phyloP scores from a whole-genome alignment of 1,140 invertebrate species.

The Linepithema humile region DNA sequence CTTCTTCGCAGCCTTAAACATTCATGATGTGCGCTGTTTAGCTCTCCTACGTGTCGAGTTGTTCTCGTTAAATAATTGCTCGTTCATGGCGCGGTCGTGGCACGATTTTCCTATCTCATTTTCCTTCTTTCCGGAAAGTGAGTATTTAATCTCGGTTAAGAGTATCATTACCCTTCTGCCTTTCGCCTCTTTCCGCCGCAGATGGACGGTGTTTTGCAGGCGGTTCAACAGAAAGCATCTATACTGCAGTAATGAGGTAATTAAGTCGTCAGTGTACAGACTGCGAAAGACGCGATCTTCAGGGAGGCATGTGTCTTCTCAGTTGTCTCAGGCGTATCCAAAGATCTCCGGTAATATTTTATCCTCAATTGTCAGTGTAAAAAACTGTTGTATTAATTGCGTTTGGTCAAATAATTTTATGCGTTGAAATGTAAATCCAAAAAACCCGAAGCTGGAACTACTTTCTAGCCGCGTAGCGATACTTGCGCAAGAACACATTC shows the following conservation, averaged over 20 bases:
- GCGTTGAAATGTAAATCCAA: too few species aligned
- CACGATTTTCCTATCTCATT: neutral
- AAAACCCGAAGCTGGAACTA: too few species aligned
- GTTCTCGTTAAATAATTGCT: conserved; percentile 24
- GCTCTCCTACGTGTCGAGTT: neutral
- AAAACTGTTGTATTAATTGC: too few species aligned
- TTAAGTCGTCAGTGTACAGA: conserved; percentile 49
- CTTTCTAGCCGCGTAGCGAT: too few species aligned
- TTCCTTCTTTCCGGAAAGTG: neutral
- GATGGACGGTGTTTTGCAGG: neutral
- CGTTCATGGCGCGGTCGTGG: neutral
- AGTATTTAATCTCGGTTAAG: conserved; percentile 38
- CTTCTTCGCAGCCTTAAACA: neutral
- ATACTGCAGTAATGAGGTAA: conserved; percentile 58
- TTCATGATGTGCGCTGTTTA: conserved; percentile 33
- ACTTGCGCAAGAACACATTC: too few species aligned
- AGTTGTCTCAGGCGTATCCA: neutral
- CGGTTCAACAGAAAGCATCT: conserved; percentile 26
- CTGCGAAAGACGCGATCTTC: neutral
- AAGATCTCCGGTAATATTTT: neutral
- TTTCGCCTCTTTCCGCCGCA: neutral
- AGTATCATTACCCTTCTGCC: conserved; percentile 18
- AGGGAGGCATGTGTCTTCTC: neutral
- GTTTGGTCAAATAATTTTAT: too few species aligned
- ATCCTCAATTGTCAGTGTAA: neutral